Percentiles rank a stretch among this genome's conserved stretches.
These are phyloP conservation scores for Eristalis intricaria DNA, from an alignment of 2,888 invertebrate genomes.

Conservation along the genomic window DNA sequence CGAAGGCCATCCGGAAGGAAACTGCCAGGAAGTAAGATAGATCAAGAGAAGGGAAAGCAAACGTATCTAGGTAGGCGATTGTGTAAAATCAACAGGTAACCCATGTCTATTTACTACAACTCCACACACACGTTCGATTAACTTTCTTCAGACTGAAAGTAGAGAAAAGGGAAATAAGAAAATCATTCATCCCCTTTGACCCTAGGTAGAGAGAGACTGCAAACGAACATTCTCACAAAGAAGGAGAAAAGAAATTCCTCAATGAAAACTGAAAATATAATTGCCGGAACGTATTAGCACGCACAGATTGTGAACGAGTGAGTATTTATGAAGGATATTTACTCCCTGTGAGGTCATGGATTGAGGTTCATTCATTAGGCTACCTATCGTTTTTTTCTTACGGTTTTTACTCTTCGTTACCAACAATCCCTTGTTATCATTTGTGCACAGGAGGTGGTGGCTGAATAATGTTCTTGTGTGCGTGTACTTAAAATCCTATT, in stretches of 20 bases:
- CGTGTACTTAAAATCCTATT: constrained; percentile 80
- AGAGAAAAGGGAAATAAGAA: constrained; percentile 11
- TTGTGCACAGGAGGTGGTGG: constrained; percentile 77
- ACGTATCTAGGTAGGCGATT: background rate
- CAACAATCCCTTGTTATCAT: constrained; percentile 70
- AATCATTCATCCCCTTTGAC: constrained; percentile 19
- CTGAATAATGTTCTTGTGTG: constrained; percentile 68
- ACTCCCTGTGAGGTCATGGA: constrained; percentile 66
- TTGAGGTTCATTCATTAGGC: constrained; percentile 64
- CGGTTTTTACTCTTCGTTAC: constrained; percentile 40
- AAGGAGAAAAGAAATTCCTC: constrained; percentile 44
- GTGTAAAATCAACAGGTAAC: constrained; percentile 57
- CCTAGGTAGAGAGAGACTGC: constrained; percentile 18
- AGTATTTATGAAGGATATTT: constrained; percentile 23
- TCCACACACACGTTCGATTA: constrained; percentile 52
- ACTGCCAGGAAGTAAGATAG: background rate
- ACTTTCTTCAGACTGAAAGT: constrained; percentile 30
- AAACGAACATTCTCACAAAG: background rate
- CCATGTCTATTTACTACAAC: constrained; percentile 24
- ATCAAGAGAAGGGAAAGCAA: constrained; percentile 3
- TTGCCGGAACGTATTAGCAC: constrained; percentile 68
- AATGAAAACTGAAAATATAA: constrained; percentile 52
- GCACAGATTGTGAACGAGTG: constrained; percentile 48
- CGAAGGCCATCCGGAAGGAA: constrained; percentile 27
- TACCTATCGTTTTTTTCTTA: constrained; percentile 44